These are phyloP conservation scores for Ichneumon xanthorius DNA, from an alignment of 2,888 invertebrate species.

Conservation along the genomic window DNA sequence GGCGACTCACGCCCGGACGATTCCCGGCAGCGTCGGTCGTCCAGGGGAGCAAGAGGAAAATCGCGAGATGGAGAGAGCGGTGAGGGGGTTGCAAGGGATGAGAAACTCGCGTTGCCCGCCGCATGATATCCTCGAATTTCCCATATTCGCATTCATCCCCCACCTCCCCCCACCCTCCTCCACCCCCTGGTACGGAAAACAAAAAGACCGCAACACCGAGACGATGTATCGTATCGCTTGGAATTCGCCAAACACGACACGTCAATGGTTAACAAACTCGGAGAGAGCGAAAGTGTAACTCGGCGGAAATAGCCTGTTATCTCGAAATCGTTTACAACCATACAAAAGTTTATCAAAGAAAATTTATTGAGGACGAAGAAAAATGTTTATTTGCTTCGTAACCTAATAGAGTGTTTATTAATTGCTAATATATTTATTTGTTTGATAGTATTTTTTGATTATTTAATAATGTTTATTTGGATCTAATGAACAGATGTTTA, in stretches of 20 bases:
- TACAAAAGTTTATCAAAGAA: too few relatives aligned
- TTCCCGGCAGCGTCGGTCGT: slow-evolving; percentile 16
- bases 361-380: too few relatives aligned
- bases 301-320: slow-evolving; percentile 42
- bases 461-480: too few relatives aligned
- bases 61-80: slow-evolving; percentile 17
- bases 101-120: slow-evolving; percentile 6
- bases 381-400: too few relatives aligned
- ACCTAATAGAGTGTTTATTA: too few relatives aligned
- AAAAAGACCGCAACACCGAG: slow-evolving; percentile 12
- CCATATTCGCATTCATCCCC: slow-evolving; percentile 12
- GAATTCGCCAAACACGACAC: not conserved
- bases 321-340: not conserved
- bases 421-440: too few relatives aligned
- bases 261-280: slow-evolving; percentile 6
- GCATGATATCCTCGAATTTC: slow-evolving; percentile 2
- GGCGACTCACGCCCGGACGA: slow-evolving; percentile 38
- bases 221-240: not conserved
- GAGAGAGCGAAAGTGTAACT: slow-evolving; percentile 33
- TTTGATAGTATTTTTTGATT: too few relatives aligned
- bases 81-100: not conserved
- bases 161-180: too few relatives aligned
- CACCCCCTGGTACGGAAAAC: not conserved
- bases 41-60: not conserved
- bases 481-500: too few relatives aligned